Conservation (phyloP, 2,888 invertebrate species). For the Theretra japonica region DNA sequence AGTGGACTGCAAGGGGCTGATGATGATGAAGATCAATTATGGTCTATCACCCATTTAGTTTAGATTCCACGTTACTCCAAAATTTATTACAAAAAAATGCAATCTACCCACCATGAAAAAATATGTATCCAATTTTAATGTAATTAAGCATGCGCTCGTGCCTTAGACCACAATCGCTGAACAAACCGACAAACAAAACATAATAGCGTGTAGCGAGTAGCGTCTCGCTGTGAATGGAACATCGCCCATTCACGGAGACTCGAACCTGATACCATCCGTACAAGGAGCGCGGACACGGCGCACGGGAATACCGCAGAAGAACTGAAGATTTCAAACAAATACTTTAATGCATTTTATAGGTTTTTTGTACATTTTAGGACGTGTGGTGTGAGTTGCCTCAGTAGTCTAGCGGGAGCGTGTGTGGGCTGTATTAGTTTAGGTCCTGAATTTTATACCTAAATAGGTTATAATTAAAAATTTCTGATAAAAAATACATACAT, state of each 20-base stretch:
- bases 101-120: too few species aligned
- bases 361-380: not conserved
- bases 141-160: not conserved
- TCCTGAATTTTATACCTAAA: too few species aligned
- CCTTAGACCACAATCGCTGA: constrained; percentile 1
- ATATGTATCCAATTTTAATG: too few species aligned
- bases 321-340: constrained; percentile 8
- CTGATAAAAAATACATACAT: too few species aligned
- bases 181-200: constrained; percentile 27
- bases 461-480: too few species aligned
- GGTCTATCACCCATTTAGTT: too few species aligned
- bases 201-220: constrained; percentile 32
- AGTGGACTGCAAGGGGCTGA: too few species aligned
- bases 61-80: too few species aligned
- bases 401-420: too few species aligned
- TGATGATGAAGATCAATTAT: too few species aligned
- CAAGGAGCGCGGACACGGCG: constrained; percentile 39
- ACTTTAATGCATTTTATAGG: constrained; percentile 7
- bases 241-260: constrained; percentile 62
- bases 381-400: not conserved
- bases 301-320: constrained; percentile 19
- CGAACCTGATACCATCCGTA: constrained; percentile 62
- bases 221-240: constrained; percentile 56
- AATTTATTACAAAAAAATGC: too few species aligned
- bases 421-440: too few species aligned